Conservation (phyloP, 2,113 vertebrate species). For the Typhlomys cinereus region DNA sequence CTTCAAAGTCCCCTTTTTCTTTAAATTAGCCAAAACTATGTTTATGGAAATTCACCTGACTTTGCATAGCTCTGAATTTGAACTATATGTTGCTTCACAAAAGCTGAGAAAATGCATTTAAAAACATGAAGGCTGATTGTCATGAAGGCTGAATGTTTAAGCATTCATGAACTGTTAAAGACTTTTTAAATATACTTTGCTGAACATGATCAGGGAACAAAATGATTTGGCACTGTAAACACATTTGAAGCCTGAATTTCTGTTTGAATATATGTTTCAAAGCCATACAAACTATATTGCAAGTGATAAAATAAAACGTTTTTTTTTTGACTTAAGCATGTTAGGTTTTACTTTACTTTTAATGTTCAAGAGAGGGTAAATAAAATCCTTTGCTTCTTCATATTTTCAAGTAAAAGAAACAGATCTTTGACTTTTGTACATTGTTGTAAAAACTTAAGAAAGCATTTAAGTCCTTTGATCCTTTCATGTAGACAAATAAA, state of each 20-base stretch:
- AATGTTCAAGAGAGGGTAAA: not conserved
- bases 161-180: too few species aligned
- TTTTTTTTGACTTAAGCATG: not conserved
- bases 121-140: not conserved
- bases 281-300: not conserved
- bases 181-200: too few species aligned
- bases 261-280: conserved; percentile 13
- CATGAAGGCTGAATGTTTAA: not conserved
- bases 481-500: not conserved
- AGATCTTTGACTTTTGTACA: not conserved
- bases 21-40: not conserved
- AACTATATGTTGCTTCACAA: not conserved
- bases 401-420: not conserved
- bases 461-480: not conserved
- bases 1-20: not conserved
- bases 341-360: not conserved
- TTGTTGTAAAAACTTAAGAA: not conserved
- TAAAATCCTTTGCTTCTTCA: not conserved
- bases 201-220: not conserved
- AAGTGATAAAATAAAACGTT: not conserved
- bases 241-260: not conserved
- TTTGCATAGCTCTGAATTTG: not conserved
- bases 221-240: not conserved
- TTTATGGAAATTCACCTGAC: not conserved
- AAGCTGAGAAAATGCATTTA: not conserved